Base-by-base conservation (phyloP, 2,113 vertebrate genomes). In the Perca flavescens region DNA sequence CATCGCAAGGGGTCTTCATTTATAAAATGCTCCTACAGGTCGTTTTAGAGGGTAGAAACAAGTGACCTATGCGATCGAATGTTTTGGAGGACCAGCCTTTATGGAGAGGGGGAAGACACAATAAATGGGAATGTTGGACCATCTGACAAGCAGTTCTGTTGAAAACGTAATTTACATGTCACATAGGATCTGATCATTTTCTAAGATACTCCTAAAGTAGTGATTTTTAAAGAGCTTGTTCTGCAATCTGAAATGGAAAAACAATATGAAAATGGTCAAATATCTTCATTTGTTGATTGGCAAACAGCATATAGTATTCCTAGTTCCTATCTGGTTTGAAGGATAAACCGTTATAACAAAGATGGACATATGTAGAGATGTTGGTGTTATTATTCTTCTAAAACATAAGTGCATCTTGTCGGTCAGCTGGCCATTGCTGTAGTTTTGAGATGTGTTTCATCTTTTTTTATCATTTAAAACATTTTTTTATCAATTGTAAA, bases 381-480 rank as follows among this genome's bases (percentile, higher is more conserved):
- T 52, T 61, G 28, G 9, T 36, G 31, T 31, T 16, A 19, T 25
- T 61, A 1, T 56, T 9, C 19, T 56, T 10, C 19, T 56, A 4
- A 4, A 47, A 17, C 43, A 49, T 47, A 25, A 47, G 14, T 66
- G 34, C 5, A 63, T 13, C 3, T 43, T n/a, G 15, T 47, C 10
- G 7, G 14, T 49, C 43, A 66, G n/a, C n/a, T 14, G 63, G 5
- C 13, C n/a, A 65, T 22, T 8, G 1, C n/a, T 16, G 43, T 25
- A 25, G 22, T 25, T 50, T 28, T 19, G 9, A 1, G 1, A 25
- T 66, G 43, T 28, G 22, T 49, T 47, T n/a, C n/a, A n/a, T n/a
- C 8, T 53, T 73, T 68, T 77, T 77, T 50, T 17, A 17, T 28
- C 21, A 40, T 56, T 28, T 13, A 58, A 79, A 79, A 52, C 40